A percentile compares a stretch with the other conserved stretches of the same genome.
These are phyloP conservation scores for Amphibalanus amphitrite DNA, from an alignment of 1,140 invertebrate genomes.

Conservation along the genomic window DNA sequence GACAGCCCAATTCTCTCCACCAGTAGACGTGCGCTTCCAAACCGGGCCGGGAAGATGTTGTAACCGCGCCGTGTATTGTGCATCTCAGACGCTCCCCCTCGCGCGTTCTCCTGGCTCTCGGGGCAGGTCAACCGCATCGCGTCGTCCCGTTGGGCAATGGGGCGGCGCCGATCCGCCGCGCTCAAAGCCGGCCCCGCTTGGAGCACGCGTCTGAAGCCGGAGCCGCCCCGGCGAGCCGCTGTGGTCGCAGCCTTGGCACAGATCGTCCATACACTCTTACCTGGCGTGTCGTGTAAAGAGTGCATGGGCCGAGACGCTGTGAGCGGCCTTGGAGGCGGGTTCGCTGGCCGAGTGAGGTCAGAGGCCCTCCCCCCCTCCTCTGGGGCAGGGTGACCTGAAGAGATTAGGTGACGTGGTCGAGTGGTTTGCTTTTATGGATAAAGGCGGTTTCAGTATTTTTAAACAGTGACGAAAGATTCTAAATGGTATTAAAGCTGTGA, in stretches of 20 bases:
- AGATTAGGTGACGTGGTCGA: neutral
- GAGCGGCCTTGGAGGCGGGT: neutral
- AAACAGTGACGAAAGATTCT: too few species aligned
- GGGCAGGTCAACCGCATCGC: neutral
- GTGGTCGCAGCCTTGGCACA: neutral
- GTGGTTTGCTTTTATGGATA: too few species aligned
- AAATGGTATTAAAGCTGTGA: too few species aligned
- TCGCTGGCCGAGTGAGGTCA: neutral
- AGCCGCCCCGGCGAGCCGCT: too few species aligned
- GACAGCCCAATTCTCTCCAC: too few species aligned
- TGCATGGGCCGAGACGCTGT: neutral
- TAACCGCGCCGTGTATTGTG: neutral
- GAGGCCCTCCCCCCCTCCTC: too few species aligned
- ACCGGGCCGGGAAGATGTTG: neutral
- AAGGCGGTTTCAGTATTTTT: too few species aligned
- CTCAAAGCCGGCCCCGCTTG: neutral
- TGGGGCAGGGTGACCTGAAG: neutral
- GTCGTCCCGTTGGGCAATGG: neutral
- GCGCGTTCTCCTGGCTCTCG: too few species aligned
- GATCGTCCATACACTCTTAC: neutral
- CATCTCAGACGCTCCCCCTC: too few species aligned
- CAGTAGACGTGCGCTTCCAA: too few species aligned
- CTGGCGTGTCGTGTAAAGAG: neutral
- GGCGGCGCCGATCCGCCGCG: too few species aligned
- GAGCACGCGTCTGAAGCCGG: neutral